Percentiles rank a stretch among this genome's conserved stretches.
phyloP scores from a whole-genome alignment of 1,140 invertebrate species.

The Drosophila bipectinata region DNA sequence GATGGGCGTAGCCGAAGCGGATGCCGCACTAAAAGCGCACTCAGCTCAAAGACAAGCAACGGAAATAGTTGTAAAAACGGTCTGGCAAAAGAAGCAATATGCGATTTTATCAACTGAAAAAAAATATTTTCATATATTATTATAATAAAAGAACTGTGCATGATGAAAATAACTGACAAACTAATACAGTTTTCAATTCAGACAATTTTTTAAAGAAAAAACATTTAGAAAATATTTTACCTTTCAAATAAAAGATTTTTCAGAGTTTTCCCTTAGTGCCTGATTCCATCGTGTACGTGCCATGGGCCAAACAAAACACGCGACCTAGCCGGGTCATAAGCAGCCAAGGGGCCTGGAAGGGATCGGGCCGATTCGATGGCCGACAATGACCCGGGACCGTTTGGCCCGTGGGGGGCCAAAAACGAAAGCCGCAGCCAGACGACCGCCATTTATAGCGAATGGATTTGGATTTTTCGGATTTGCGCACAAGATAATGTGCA shows the following conservation, averaged over 20 bases:
- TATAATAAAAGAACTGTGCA: background rate
- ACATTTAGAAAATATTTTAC: background rate
- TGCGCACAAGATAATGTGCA: slow-evolving; percentile 80
- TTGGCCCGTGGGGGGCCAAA: slow-evolving; percentile 24
- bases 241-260: background rate
- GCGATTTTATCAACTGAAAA: background rate
- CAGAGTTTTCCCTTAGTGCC: slow-evolving; percentile 3
- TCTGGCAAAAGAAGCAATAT: slow-evolving; percentile 13
- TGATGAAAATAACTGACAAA: no score
- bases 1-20: slow-evolving; percentile 50
- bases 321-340: slow-evolving; percentile 76
- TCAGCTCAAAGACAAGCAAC: slow-evolving; percentile 76
- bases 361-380: slow-evolving; percentile 36
- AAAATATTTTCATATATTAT: background rate
- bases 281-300: slow-evolving; percentile 59
- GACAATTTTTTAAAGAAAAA: no score
- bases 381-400: slow-evolving; percentile 71
- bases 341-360: slow-evolving; percentile 34
- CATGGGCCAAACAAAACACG: slow-evolving; percentile 66
- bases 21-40: slow-evolving; percentile 76
- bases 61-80: slow-evolving; percentile 61
- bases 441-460: slow-evolving; percentile 78
- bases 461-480: slow-evolving; percentile 81
- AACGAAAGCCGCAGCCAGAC: slow-evolving; percentile 72
- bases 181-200: no score